phyloP scores from a whole-genome alignment of 2,888 invertebrate species.

The Andrena trimmerana region DNA sequence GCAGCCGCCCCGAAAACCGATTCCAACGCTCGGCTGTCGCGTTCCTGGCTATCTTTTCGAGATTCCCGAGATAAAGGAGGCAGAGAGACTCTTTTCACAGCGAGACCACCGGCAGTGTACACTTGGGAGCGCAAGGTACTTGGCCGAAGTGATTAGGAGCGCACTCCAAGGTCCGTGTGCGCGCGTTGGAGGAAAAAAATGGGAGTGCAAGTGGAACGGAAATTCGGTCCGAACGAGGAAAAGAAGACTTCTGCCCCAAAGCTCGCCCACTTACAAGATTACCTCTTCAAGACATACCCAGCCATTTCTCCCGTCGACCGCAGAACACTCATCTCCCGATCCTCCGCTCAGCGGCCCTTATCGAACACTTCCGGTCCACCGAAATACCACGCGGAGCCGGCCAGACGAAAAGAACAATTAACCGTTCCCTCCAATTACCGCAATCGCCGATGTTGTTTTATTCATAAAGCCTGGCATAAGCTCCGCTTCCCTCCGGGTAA shows the following conservation, averaged over 20 bases:
- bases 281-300: neutral
- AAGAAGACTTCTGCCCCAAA: neutral
- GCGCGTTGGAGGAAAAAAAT: too few species aligned
- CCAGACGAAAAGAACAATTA: slow-evolving; percentile 50
- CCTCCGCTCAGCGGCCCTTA: neutral
- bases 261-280: slow-evolving; percentile 17
- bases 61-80: neutral
- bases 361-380: slow-evolving; percentile 3
- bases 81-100: neutral
- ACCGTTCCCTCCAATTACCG: slow-evolving; percentile 52
- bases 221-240: too few species aligned
- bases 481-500: slow-evolving; percentile 17
- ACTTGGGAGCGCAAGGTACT: too few species aligned
- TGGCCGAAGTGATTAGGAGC: too few species aligned
- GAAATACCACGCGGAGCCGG: neutral
- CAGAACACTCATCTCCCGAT: slow-evolving; percentile 3
- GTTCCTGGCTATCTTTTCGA: neutral
- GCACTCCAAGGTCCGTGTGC: too few species aligned
- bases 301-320: neutral
- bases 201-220: too few species aligned
- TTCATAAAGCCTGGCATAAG: slow-evolving; percentile 42
- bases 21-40: slow-evolving; percentile 55
- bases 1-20: slow-evolving; percentile 71
- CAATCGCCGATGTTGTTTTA: slow-evolving; percentile 45
- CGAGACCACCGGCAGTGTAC: too few species aligned